Conservation (phyloP, 2,888 invertebrate genomes). For the Polylopha cassiicola region DNA sequence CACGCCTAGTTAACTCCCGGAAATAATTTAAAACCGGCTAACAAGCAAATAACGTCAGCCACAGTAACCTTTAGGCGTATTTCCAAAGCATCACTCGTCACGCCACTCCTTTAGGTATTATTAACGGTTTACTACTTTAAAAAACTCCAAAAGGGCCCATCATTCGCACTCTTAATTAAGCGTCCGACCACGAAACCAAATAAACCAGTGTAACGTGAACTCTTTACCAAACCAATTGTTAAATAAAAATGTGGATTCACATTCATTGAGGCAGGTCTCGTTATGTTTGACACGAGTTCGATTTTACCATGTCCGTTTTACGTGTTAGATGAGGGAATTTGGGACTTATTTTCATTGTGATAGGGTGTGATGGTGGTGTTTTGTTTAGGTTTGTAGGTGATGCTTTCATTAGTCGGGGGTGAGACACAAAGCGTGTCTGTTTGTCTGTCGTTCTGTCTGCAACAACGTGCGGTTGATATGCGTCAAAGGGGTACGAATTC, state of each 20-base stretch:
- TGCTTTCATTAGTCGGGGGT: constrained; percentile 60
- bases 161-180: constrained; percentile 71
- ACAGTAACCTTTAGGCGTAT: constrained; percentile 26
- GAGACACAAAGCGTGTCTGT: constrained; percentile 56
- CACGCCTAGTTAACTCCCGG: constrained; percentile 11
- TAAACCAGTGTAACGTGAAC: constrained; percentile 51
- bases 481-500: constrained; percentile 43
- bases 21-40: constrained; percentile 12
- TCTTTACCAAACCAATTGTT: constrained; percentile 25
- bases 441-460: constrained; percentile 59
- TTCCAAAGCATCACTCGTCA: constrained; percentile 39
- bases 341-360: constrained; percentile 26
- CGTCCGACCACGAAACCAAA: constrained; percentile 50
- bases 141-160: constrained; percentile 57
- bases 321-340: constrained; percentile 24
- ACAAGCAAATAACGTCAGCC: constrained; percentile 3
- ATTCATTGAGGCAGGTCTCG: constrained; percentile 41
- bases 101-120: constrained; percentile 39
- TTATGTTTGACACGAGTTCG: constrained; percentile 38
- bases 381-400: constrained; percentile 21
- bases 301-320: constrained; percentile 18
- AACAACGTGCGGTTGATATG: constrained; percentile 64
- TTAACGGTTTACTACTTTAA: constrained; percentile 39
- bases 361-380: constrained; percentile 24
- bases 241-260: constrained; percentile 26